Percentiles rank a stretch among this genome's conserved stretches.
phyloP scores from a whole-genome alignment of 1,140 invertebrate genomes.

The Magallana ariakensis region DNA sequence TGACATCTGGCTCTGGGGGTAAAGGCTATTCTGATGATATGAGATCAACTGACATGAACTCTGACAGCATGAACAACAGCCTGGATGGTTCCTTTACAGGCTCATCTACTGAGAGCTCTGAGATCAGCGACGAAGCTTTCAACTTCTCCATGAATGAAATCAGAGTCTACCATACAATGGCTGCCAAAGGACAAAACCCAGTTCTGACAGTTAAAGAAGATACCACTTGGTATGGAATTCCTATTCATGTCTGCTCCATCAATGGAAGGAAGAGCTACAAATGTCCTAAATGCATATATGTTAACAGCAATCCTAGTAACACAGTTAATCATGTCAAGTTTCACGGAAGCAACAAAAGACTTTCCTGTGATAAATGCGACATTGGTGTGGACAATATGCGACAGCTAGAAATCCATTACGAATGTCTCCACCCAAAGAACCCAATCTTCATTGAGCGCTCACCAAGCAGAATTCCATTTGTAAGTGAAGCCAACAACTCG shows the following conservation, averaged over 20 bases:
- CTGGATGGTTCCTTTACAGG: constrained; percentile 50
- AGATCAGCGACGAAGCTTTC: constrained; percentile 43
- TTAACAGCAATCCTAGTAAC: constrained; percentile 68
- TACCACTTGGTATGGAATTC: constrained; percentile 63
- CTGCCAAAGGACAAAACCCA: constrained; percentile 52
- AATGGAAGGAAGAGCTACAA: constrained; percentile 70
- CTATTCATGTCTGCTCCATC: constrained; percentile 65
- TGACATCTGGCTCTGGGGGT: constrained; percentile 45
- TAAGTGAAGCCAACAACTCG: constrained; percentile 1
- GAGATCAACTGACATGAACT: constrained; percentile 7
- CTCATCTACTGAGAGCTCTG: constrained; percentile 28
- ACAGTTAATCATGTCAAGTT: constrained; percentile 69
- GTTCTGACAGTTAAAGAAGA: constrained; percentile 62
- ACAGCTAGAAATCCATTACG: constrained; percentile 68
- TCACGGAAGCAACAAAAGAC: constrained; percentile 68
- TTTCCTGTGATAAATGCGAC: constrained; percentile 70
- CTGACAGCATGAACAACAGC: constrained; percentile 50
- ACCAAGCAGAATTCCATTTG: constrained; percentile 42
- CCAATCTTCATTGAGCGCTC: constrained; percentile 57
- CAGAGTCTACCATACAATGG: constrained; percentile 49
- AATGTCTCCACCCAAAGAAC: constrained; percentile 66
- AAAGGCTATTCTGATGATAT: constrained; percentile 19
- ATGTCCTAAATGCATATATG: constrained; percentile 71
- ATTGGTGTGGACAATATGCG: constrained; percentile 69
- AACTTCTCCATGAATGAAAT: constrained; percentile 47